Percentiles rank a stretch among this genome's conserved stretches.
Conservation (phyloP, 2,797 vertebrate species). For the Dendrocincla tyrannina region DNA sequence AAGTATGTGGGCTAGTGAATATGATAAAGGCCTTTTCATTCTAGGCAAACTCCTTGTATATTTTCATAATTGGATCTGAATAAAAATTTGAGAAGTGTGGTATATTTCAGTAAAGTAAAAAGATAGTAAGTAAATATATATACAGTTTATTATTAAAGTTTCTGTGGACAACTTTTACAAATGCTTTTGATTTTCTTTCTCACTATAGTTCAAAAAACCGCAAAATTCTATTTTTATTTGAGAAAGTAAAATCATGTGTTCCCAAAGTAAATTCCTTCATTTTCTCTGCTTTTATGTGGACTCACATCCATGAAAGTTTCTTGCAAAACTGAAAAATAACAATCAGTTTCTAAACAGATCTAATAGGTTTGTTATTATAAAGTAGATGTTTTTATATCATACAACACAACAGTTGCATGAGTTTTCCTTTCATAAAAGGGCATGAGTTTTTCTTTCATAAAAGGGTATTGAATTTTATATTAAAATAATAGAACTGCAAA, state of each 20-base stretch:
- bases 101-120: neutral
- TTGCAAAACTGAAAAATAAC: neutral
- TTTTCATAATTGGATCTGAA: neutral
- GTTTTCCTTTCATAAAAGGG: neutral
- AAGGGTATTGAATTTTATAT: neutral
- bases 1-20: neutral
- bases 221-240: neutral
- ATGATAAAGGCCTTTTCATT: neutral
- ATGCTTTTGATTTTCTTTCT: neutral
- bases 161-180: neutral
- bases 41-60: neutral
- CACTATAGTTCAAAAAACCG: neutral
- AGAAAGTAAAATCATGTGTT: neutral
- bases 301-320: neutral
- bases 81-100: neutral
- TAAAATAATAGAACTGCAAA: neutral
- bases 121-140: neutral
- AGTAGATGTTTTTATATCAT: neutral
- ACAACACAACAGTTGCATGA: neutral
- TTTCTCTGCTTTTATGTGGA: neutral
- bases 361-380: neutral
- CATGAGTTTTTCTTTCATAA: neutral
- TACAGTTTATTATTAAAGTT: neutral
- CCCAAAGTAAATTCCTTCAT: neutral
- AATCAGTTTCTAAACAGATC: neutral